Evolutionary conservation across 2,888 invertebrate genomes (phyloP).

Genomic region (Callimorpha dominula): DNA sequence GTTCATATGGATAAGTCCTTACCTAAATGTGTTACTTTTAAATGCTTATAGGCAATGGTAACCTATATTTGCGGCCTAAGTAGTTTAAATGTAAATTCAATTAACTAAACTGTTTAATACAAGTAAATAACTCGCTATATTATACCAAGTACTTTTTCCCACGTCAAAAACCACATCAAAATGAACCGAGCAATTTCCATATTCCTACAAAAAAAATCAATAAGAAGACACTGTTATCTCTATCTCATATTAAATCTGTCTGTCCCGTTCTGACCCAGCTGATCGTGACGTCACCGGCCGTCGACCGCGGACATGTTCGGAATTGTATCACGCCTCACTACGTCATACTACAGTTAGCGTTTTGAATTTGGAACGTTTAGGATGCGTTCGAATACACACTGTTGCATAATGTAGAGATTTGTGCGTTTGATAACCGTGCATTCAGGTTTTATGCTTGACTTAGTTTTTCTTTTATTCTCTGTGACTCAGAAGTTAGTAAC

Average conservation of each 20-base stretch:
- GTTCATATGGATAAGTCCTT: background rate
- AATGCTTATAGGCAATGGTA: background rate
- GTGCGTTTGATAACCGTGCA: slow-evolving; percentile 9
- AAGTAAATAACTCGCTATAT: background rate
- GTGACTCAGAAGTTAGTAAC: background rate
- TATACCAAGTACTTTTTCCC: background rate
- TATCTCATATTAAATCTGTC: slow-evolving; percentile 21
- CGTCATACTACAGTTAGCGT: slow-evolving; percentile 62
- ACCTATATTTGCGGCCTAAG: background rate
- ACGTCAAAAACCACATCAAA: slow-evolving; percentile 26
- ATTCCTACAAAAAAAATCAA: slow-evolving; percentile 16
- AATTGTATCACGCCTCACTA: slow-evolving; percentile 65
- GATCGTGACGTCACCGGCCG: slow-evolving; percentile 81
- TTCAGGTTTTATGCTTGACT: slow-evolving; percentile 1
- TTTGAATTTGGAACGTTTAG: slow-evolving; percentile 52
- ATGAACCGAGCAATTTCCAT: slow-evolving; percentile 26
- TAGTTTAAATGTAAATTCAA: background rate
- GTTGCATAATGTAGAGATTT: slow-evolving; percentile 33
- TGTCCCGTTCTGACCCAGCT: slow-evolving; percentile 63
- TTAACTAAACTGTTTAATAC: background rate
- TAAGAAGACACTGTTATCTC: slow-evolving; percentile 41
- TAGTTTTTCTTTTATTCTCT: background rate
- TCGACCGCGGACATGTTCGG: slow-evolving; percentile 63
- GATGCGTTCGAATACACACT: slow-evolving; percentile 26
- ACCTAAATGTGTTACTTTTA: background rate